phyloP scores from a whole-genome alignment of 1,140 invertebrate species.

The Brachionus rubens region DNA sequence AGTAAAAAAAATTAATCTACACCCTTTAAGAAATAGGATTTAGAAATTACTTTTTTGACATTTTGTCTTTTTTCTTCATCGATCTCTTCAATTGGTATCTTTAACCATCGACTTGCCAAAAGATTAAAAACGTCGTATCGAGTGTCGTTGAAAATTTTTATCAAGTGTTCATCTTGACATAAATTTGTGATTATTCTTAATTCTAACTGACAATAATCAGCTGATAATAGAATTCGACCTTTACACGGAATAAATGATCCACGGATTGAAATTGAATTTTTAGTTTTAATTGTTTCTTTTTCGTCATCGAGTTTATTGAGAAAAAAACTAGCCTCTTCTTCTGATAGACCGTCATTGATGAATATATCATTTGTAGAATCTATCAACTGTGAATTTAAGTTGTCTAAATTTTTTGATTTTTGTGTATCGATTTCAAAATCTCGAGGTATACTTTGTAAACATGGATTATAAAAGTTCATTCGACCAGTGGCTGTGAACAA shows the following conservation, averaged over 20 bases:
- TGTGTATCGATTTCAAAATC: slow-evolving; percentile 68
- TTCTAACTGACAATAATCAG: slow-evolving; percentile 93
- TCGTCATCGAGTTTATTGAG: slow-evolving; percentile 49
- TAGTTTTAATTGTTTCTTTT: slow-evolving; percentile 49
- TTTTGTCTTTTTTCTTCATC: slow-evolving; percentile 73
- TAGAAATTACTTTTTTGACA: slow-evolving; percentile 68
- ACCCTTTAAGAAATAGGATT: neutral
- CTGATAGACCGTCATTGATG: neutral
- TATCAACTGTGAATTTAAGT: neutral
- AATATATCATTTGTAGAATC: slow-evolving; percentile 12
- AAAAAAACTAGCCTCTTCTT: slow-evolving; percentile 45
- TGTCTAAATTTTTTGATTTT: slow-evolving; percentile 39
- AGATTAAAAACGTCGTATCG: slow-evolving; percentile 28
- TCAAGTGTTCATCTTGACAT: slow-evolving; percentile 68
- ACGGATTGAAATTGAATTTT: slow-evolving; percentile 50
- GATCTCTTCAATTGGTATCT: slow-evolving; percentile 66
- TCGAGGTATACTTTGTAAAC: slow-evolving; percentile 83
- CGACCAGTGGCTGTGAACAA: slow-evolving; percentile 80
- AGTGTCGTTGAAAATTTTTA: slow-evolving; percentile 3
- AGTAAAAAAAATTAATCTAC: too few species aligned
- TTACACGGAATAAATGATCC: slow-evolving; percentile 4
- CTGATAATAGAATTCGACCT: slow-evolving; percentile 69
- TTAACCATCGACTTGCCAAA: slow-evolving; percentile 28
- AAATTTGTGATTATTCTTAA: slow-evolving; percentile 86
- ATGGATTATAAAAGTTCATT: slow-evolving; percentile 85